phyloP scores from a whole-genome alignment of 1,140 invertebrate genomes.

The Heterodera carotae region DNA sequence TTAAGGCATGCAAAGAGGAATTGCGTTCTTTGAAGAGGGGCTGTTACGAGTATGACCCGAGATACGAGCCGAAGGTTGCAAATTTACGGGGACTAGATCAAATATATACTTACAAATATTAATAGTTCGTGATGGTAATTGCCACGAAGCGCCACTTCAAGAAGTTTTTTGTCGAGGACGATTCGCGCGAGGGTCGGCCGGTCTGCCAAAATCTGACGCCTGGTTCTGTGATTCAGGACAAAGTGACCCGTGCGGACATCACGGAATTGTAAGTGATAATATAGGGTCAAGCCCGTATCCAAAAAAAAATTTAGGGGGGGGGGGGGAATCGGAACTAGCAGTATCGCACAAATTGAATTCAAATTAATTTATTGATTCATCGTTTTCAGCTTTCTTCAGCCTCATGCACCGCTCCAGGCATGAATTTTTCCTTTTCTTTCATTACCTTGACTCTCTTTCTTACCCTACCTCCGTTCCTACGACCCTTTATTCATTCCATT shows the following conservation, averaged over 20 bases:
- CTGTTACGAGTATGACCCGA: constrained; percentile 13
- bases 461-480: too few relatives aligned
- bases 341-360: too few relatives aligned
- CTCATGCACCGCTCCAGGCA: constrained; percentile 25
- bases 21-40: constrained; percentile 9
- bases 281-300: too few relatives aligned
- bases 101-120: background rate
- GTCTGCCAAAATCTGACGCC: constrained; percentile 24
- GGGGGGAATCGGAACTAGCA: too few relatives aligned
- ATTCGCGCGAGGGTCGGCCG: background rate
- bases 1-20: constrained; percentile 31
- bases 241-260: constrained; percentile 30
- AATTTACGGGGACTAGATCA: too few relatives aligned
- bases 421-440: background rate
- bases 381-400: constrained; percentile 21
- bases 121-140: constrained; percentile 22
- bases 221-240: constrained; percentile 35
- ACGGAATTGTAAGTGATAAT: constrained; percentile 14
- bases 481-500: too few relatives aligned
- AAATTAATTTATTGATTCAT: too few relatives aligned
- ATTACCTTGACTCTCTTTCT: too few relatives aligned
- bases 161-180: constrained; percentile 23
- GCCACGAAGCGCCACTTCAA: constrained; percentile 34
- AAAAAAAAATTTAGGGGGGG: too few relatives aligned
- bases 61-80: constrained; percentile 4